Evolutionary conservation across 2,797 vertebrate genomes (phyloP), one percentile per base, ranked within the genome.

Genomic region (Chaetophractus vellerosus): DNA sequence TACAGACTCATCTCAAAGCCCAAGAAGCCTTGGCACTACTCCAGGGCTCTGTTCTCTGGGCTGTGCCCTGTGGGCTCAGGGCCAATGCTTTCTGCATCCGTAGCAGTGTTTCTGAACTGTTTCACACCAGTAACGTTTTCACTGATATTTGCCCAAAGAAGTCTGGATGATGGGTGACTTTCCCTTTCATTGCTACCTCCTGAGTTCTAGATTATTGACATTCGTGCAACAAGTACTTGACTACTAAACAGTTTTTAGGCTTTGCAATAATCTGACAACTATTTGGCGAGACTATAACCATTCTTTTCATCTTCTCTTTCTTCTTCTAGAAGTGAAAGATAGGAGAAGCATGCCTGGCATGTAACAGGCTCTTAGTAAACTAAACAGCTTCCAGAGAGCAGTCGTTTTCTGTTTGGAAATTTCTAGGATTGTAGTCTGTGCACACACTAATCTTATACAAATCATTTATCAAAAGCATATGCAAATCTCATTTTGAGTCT

Each of bases 381-480:
- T 50, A 71, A 74, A 85, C 75, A 69, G 72, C 93, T 83, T 87
- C 33, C 16, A 16, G 9, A 89, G 12, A 85, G 68, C 24, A 50
- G 15, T 45, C 52, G 61, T 90, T 86, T 95, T 90, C 80, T 85
- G 76, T 52, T 87, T 74, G 72, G 84, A 75, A 94, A 90, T 88
- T 31, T 79, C 55, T 63, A 45, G 76, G 41, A 57, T 4, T 63
- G 48, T 14, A 45, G 63, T 38, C 83, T 80, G 16, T 28, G 59
- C 83, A 86, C 48, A 79, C 18, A 23, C 16, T 68, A 80, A 88
- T 71, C 75, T 79, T 61, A 91, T 55, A 71, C 57, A 91, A 89
- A 94, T 86, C 64, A 45, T 36, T 69, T 75, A 63, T 52, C 79
- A 80, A 91, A 88, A 64, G 75, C 80, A 68, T 7, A 12, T 36